Conservation (phyloP, 1,140 invertebrate genomes). For the Aphaenogaster ashmeadi region DNA sequence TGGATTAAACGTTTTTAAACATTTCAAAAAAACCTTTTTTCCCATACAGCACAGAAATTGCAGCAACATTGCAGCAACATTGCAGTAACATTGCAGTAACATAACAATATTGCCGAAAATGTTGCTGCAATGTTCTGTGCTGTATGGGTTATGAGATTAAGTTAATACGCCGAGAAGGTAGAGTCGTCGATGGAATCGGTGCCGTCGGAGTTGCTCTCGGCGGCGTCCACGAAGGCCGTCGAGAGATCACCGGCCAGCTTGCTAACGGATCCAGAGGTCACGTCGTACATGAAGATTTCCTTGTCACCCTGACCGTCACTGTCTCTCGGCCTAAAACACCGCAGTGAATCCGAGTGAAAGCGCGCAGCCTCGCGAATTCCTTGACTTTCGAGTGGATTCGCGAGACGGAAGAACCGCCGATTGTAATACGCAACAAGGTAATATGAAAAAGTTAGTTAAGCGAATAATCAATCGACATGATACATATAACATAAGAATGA, state of each 20-base stretch:
- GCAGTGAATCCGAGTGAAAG: slow-evolving; percentile 55
- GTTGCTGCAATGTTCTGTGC: too few relatives aligned
- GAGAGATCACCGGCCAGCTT: slow-evolving; percentile 92
- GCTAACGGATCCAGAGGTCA: slow-evolving; percentile 89
- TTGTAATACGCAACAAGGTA: slow-evolving; percentile 11
- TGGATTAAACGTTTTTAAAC: slow-evolving; percentile 2
- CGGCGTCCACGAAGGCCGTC: slow-evolving; percentile 93
- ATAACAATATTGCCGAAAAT: too few relatives aligned
- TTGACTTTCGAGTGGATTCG: slow-evolving; percentile 39
- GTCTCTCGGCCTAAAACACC: slow-evolving; percentile 86
- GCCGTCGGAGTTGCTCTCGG: slow-evolving; percentile 92
- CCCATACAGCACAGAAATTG: too few relatives aligned
- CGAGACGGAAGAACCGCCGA: neutral
- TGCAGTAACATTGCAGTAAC: too few relatives aligned
- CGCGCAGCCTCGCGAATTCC: slow-evolving; percentile 35
- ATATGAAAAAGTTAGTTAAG: neutral
- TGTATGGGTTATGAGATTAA: neutral
- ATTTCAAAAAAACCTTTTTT: neutral
- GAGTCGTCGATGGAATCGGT: slow-evolving; percentile 74
- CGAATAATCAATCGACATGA: neutral
- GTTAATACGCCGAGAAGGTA: slow-evolving; percentile 49
- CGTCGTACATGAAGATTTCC: slow-evolving; percentile 95
- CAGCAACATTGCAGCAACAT: too few relatives aligned
- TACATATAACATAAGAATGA: neutral
- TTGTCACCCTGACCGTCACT: slow-evolving; percentile 87